These are phyloP conservation scores for Pseudachorutes palmiensis DNA, from an alignment of 1,140 invertebrate genomes.

Conservation along the genomic window DNA sequence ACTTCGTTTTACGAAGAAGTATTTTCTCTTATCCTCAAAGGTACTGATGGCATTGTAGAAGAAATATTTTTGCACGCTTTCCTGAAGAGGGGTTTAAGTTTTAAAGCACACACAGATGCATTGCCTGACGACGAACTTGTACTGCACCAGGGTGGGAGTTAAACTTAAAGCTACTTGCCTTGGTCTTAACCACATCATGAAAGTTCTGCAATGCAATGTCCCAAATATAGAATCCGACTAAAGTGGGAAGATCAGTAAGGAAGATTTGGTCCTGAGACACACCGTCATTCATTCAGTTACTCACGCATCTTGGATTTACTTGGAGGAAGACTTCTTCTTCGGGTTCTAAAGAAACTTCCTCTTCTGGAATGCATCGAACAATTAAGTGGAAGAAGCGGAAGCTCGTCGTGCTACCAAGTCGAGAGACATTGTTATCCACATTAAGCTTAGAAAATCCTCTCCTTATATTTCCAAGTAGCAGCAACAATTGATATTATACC, in stretches of 20 bases:
- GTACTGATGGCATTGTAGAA: background rate
- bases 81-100: background rate
- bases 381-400: too few species aligned
- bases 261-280: background rate
- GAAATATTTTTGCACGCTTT: slow-evolving; percentile 21
- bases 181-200: background rate
- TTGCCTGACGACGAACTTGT: background rate
- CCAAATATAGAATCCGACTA: background rate
- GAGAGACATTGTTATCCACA: too few species aligned
- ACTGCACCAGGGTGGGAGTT: background rate
- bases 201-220: background rate
- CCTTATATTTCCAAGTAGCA: too few species aligned
- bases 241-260: background rate
- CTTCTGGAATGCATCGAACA: too few species aligned
- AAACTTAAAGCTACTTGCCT: background rate
- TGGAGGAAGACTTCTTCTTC: background rate
- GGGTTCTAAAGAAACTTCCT: too few species aligned
- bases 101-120: background rate
- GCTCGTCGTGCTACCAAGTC: background rate
- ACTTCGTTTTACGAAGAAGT: slow-evolving; percentile 14
- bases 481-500: too few species aligned
- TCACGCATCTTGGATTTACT: background rate
- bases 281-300: background rate
- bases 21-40: background rate
- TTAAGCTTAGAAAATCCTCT: too few species aligned